Percentiles rank a stretch among this genome's conserved stretches.
Conservation (phyloP, 2,113 vertebrate species). For the Hucho hucho region DNA sequence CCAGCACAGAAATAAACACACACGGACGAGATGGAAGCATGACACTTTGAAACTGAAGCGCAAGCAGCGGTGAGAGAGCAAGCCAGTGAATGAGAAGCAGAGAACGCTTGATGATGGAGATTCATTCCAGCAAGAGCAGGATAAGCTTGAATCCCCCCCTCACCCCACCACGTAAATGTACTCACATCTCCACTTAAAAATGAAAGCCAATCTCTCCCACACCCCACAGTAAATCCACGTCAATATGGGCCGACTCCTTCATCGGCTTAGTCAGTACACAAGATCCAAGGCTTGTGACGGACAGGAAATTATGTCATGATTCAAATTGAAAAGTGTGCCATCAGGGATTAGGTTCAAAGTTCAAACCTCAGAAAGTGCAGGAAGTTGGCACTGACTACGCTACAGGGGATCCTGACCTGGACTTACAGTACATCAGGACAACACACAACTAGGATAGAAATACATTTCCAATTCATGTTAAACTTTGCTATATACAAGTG, state of each 20-base stretch:
- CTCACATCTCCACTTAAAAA: not conserved
- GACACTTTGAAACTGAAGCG: not conserved
- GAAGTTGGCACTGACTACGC: not conserved
- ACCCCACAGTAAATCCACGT: not conserved
- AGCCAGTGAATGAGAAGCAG: no score
- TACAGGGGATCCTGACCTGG: no score
- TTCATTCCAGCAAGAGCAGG: not conserved
- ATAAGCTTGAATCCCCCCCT: not conserved
- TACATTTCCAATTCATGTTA: no score
- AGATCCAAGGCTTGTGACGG: constrained; percentile 32
- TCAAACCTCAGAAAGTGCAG: not conserved
- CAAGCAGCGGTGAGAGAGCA: not conserved
- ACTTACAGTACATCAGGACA: no score
- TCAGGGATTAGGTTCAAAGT: constrained; percentile 49
- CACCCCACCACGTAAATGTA: no score
- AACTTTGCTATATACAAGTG: no score
- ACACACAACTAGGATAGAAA: no score
- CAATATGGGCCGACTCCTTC: not conserved
- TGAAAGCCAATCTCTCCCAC: not conserved
- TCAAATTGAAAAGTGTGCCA: constrained; percentile 22
- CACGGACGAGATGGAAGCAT: not conserved
- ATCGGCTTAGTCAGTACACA: not conserved
- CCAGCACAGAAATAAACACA: not conserved
- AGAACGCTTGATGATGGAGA: not conserved
- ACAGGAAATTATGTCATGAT: constrained; percentile 6